Evolutionary conservation across 2,797 vertebrate species (phyloP).

Genomic region (Acrossocheilus wenchowensis): DNA sequence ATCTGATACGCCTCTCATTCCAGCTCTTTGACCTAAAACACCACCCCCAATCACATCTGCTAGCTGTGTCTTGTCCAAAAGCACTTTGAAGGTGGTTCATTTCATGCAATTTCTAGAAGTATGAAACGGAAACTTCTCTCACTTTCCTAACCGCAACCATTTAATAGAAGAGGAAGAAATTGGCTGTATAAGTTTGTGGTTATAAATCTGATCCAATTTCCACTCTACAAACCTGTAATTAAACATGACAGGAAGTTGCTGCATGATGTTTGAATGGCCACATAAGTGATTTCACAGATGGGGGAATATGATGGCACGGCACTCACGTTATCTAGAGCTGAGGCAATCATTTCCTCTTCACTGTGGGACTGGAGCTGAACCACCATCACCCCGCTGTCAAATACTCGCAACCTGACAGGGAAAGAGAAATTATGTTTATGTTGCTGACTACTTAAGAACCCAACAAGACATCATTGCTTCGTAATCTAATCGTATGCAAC

Average conservation of each 20-base stretch:
- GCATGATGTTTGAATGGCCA: slow-evolving; percentile 38
- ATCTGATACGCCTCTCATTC: slow-evolving; percentile 47
- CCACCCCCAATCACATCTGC: slow-evolving; percentile 53
- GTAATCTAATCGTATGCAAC: slow-evolving; percentile 7
- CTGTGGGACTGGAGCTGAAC: slow-evolving; percentile 98
- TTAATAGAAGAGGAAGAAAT: slow-evolving; percentile 27
- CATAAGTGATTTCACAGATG: slow-evolving; percentile 55
- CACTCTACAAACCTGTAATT: slow-evolving; percentile 54
- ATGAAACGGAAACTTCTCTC: slow-evolving; percentile 23
- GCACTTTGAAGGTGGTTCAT: slow-evolving; percentile 32
- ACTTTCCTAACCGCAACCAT: slow-evolving; percentile 7
- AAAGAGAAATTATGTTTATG: slow-evolving; percentile 20
- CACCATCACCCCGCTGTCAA: slow-evolving; percentile 99
- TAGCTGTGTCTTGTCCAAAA: slow-evolving; percentile 45
- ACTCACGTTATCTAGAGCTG: slow-evolving; percentile 92
- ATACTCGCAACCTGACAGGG: slow-evolving; percentile 86
- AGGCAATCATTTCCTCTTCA: slow-evolving; percentile 97
- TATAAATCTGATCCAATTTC: slow-evolving; percentile 39
- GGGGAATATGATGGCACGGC: slow-evolving; percentile 15
- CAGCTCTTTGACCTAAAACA: slow-evolving; percentile 38
- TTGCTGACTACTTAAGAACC: not conserved
- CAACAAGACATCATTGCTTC: not conserved
- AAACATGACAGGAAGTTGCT: slow-evolving; percentile 55
- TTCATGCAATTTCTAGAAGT: slow-evolving; percentile 1
- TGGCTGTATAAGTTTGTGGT: slow-evolving; percentile 38